Evolutionary conservation across 2,888 invertebrate species (phyloP).

Genomic region (Apeira syringaria): DNA sequence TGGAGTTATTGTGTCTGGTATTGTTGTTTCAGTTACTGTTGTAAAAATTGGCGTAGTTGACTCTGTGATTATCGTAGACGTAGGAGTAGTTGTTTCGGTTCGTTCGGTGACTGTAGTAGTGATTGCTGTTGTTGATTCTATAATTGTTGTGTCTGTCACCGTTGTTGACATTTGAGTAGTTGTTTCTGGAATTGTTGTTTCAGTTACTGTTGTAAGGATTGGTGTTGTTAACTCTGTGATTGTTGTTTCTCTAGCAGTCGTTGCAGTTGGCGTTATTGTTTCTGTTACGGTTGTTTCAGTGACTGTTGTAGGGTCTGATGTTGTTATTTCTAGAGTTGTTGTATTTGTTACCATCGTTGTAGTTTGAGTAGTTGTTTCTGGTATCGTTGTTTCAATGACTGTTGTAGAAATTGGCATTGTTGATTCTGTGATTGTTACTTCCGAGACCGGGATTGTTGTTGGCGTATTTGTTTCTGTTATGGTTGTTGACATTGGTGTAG

Average conservation of each 20-base stretch:
- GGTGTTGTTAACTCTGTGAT: background rate
- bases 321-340: background rate
- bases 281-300: background rate
- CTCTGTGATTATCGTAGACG: constrained; percentile 2
- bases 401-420: background rate
- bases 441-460: background rate
- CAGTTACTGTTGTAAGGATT: background rate
- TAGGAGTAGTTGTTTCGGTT: constrained; percentile 5
- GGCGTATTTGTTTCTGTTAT: background rate
- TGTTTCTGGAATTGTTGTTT: background rate
- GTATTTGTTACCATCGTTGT: background rate
- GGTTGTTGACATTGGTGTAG: constrained; percentile 3
- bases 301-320: background rate
- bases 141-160: background rate
- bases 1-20: constrained; percentile 1
- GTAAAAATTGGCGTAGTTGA: constrained; percentile 5
- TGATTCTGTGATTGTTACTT: background rate
- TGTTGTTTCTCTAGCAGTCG: background rate
- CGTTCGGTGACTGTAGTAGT: background rate
- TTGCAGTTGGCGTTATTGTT: background rate
- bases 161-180: background rate
- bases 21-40: constrained; percentile 6
- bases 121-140: constrained; percentile 5
- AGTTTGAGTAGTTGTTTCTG: background rate
- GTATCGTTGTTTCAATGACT: background rate